Evolutionary conservation across 2,113 vertebrate species (phyloP), one percentile per base, ranked within the genome.

Genomic region (Todiramphus chloris): DNA sequence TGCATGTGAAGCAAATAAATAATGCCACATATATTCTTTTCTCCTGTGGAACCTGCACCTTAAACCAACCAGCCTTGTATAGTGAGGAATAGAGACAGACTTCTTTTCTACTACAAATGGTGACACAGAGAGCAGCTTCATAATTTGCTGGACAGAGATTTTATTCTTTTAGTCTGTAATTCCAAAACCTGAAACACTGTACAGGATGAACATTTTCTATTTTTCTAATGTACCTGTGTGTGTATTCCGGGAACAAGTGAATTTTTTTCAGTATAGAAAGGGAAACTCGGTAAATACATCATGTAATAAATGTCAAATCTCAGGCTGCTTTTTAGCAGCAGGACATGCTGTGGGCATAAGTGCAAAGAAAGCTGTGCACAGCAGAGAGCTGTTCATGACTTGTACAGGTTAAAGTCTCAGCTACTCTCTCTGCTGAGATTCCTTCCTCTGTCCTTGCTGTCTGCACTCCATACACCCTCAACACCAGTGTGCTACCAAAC

Each of bases 291-390:
- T 15, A 67, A 83, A 66, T 55, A 24, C 5, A 75, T n/a, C 13
- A 16, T 7, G 3, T 16, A 67, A 43, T 62, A 67, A 91, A 64
- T 48, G 17, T 14, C 27, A 82, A 50, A 53, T 56, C 13, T 15
- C 27, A 44, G 18, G 18, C 16, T 75, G 33, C 6, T 60, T 53
- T 93, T 89, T 64, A 81, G 64, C 43, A 86, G 35, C 64, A 68
- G 51, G 21, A 75, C 27, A 64, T 10, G 20, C 15, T 67, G 59
- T 83, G 13, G 25, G 35, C 15, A 16, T 13, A 48, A 59, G 9
- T 10, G 11, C 0, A 0, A 21, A 30, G 35, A 74, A 67, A 78
- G 35, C 28, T 63, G 11, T 15, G 9, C 30, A 28, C 20, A 53
- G 13, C 35, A 72, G 62, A 85, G 59, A 41, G 5, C 2, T 37